phyloP scores from a whole-genome alignment of 2,888 invertebrate genomes.

The Tenthredo mesomela region DNA sequence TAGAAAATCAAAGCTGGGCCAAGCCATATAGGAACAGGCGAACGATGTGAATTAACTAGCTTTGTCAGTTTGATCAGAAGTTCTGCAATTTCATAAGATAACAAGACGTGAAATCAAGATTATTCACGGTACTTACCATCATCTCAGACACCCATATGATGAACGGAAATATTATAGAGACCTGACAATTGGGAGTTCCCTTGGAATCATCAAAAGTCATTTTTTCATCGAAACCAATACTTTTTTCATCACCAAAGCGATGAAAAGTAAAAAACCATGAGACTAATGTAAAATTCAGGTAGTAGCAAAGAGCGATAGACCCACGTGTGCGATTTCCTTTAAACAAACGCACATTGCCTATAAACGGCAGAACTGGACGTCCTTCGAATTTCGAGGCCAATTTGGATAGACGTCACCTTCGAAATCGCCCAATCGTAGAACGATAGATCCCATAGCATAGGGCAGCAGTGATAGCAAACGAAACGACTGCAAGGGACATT shows the following conservation, averaged over 20 bases:
- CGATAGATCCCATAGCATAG: not conserved
- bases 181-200: too few species aligned
- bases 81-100: not conserved
- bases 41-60: too few species aligned
- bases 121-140: too few species aligned
- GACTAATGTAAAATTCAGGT: not conserved
- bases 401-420: not conserved
- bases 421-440: not conserved
- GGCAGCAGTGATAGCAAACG: not conserved
- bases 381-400: conserved; percentile 6
- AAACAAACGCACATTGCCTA: conserved; percentile 16
- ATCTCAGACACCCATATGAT: too few species aligned
- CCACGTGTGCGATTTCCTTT: not conserved
- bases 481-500: not conserved
- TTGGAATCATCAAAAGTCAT: too few species aligned
- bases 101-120: too few species aligned
- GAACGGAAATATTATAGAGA: too few species aligned
- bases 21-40: too few species aligned
- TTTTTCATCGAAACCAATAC: too few species aligned
- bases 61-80: not conserved
- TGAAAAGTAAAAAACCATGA: too few species aligned
- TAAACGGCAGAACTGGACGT: not conserved
- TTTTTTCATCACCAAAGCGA: too few species aligned
- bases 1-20: too few species aligned
- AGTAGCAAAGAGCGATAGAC: not conserved